Conservation (phyloP, 2,113 vertebrate species). For the Carassius auratus region DNA sequence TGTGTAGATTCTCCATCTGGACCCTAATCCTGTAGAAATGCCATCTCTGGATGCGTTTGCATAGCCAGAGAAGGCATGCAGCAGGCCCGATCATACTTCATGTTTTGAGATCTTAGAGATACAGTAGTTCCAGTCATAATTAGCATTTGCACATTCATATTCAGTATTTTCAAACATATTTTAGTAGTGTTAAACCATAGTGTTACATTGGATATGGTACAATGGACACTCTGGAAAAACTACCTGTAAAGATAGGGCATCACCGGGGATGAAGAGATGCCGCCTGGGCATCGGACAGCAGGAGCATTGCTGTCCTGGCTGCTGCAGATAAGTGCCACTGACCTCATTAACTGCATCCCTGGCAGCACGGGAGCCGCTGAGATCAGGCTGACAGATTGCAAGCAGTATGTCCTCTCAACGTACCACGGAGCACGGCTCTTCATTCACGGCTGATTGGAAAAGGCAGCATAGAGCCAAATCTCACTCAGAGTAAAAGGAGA, state of each 20-base stretch:
- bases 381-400: conserved; percentile 64
- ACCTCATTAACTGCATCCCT: conserved; percentile 66
- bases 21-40: conserved; percentile 44
- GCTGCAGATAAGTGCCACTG: conserved; percentile 64
- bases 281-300: conserved; percentile 11
- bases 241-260: conserved; percentile 12
- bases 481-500: neutral
- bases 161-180: too few species aligned
- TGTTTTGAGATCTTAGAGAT: too few species aligned
- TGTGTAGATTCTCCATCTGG: conserved; percentile 71
- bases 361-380: conserved; percentile 36
- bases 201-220: neutral
- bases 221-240: neutral
- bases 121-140: too few species aligned
- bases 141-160: too few species aligned
- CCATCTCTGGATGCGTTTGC: conserved; percentile 38
- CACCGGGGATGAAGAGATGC: neutral
- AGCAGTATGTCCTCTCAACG: conserved; percentile 38
- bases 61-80: conserved; percentile 27
- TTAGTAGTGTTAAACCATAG: too few species aligned
- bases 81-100: neutral
- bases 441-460: conserved; percentile 50
- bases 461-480: conserved; percentile 47
- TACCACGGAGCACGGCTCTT: conserved; percentile 28
- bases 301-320: conserved; percentile 16